Conservation (phyloP, 1,140 invertebrate genomes). For the Bombus ignitus region DNA sequence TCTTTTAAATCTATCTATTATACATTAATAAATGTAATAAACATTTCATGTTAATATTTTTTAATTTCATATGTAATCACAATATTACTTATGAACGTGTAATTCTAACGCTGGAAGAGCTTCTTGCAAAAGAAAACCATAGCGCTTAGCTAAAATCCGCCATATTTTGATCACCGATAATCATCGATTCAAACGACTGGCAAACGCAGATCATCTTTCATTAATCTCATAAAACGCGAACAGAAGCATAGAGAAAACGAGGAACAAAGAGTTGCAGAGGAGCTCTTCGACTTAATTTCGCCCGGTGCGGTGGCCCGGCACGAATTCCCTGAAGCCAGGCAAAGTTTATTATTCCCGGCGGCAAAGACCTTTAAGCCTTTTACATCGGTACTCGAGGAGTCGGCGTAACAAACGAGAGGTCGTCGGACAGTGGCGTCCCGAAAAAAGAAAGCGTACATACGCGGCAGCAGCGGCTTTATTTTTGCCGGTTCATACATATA, state of each 20-base stretch:
- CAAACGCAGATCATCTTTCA: not conserved
- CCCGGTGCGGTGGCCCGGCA: not conserved
- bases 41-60: too few relatives aligned
- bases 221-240: not conserved
- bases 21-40: too few relatives aligned
- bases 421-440: conserved; percentile 1
- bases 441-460: conserved; percentile 8
- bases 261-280: conserved; percentile 1
- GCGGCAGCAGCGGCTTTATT: conserved; percentile 10
- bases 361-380: conserved; percentile 31
- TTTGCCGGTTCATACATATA: conserved; percentile 3
- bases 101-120: too few relatives aligned
- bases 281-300: conserved; percentile 8
- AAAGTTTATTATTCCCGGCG: conserved; percentile 38
- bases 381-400: conserved; percentile 26
- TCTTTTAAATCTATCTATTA: too few relatives aligned
- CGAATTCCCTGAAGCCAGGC: not conserved
- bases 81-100: too few relatives aligned
- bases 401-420: conserved; percentile 30
- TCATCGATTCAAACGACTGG: not conserved
- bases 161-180: not conserved
- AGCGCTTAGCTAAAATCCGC: too few relatives aligned
- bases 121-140: too few relatives aligned
- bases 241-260: not conserved
- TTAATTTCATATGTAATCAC: too few relatives aligned